Conservation (phyloP, 2,113 vertebrate genomes). For the Balaeniceps rex region DNA sequence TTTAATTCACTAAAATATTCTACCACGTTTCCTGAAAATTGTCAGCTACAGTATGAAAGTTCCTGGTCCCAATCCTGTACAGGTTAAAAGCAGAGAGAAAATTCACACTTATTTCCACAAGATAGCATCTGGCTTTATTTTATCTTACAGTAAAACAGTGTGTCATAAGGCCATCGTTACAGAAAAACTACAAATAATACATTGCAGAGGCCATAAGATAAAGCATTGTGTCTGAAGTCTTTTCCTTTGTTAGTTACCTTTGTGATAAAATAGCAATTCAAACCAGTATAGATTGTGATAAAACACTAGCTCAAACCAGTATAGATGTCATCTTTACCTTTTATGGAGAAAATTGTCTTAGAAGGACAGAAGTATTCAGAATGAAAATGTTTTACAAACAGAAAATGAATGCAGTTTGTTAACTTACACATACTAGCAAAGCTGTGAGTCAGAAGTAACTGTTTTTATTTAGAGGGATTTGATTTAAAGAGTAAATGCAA, state of each 20-base stretch:
- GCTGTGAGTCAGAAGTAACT: background rate
- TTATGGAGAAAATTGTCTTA: slow-evolving; percentile 25
- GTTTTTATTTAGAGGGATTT: background rate
- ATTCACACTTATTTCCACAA: background rate
- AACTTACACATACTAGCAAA: slow-evolving; percentile 7
- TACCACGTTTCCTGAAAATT: background rate
- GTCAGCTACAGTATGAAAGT: background rate
- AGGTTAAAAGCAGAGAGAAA: background rate
- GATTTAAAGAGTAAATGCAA: background rate
- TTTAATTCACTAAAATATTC: background rate
- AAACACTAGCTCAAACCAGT: background rate
- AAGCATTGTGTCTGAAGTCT: background rate
- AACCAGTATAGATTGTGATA: background rate
- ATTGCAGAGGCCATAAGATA: background rate
- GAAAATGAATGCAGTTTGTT: slow-evolving; percentile 7
- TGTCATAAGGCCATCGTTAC: background rate
- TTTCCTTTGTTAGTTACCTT: background rate
- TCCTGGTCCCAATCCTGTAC: background rate
- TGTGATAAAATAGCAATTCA: background rate
- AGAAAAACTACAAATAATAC: background rate
- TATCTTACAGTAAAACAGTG: background rate
- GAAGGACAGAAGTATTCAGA: background rate
- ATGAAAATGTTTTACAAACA: background rate
- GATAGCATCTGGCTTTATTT: background rate
- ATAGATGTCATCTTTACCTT: background rate